Evolutionary conservation across 2,113 vertebrate genomes (phyloP).

Genomic region (Crotalus tigris): DNA sequence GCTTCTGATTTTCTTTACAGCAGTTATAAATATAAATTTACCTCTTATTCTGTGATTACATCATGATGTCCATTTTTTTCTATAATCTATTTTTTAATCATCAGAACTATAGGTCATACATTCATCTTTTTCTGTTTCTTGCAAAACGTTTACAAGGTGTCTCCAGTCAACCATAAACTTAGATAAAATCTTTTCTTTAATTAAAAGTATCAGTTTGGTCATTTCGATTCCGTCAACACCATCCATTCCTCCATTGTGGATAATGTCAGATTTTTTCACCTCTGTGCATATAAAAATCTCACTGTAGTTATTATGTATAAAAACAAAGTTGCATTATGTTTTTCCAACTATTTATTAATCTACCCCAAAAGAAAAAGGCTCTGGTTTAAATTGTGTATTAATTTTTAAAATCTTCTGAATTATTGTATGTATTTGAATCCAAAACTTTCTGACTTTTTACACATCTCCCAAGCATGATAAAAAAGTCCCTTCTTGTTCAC

Average conservation of each 20-base stretch:
- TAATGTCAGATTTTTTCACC: neutral
- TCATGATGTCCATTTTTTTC: neutral
- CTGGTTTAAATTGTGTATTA: neutral
- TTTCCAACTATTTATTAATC: neutral
- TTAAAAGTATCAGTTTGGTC: neutral
- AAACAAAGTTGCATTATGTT: neutral
- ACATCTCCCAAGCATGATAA: neutral
- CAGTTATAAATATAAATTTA: neutral
- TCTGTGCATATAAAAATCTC: neutral
- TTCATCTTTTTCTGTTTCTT: neutral
- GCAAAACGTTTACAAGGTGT: neutral
- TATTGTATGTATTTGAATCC: neutral
- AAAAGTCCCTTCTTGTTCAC: neutral
- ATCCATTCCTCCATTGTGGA: neutral
- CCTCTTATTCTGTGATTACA: neutral
- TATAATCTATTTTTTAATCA: neutral
- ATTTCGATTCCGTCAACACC: neutral
- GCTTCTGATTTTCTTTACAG: neutral
- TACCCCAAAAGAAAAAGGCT: neutral
- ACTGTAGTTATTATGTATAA: neutral
- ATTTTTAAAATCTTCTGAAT: neutral
- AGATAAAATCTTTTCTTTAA: neutral
- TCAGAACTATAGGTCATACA: neutral
- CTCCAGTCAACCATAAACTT: neutral
- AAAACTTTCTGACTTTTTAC: neutral